Evolutionary conservation across 2,888 invertebrate species (phyloP), one percentile per base, ranked within the genome.

Genomic region (Amblyteles armatorius): DNA sequence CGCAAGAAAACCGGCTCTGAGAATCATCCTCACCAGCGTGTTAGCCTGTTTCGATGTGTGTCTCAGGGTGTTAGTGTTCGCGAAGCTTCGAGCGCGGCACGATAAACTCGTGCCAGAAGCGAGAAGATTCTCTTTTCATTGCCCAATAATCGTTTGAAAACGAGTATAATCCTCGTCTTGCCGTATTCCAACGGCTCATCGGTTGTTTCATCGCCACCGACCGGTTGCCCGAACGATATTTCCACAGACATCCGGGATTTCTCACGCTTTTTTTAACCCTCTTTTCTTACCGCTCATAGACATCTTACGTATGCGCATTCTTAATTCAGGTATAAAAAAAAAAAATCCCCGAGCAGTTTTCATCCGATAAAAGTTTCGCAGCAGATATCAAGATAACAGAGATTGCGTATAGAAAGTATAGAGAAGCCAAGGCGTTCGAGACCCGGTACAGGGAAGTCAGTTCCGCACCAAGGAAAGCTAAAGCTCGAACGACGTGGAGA

Each of bases 121-220:
- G 79, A 69, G 55, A 79, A 73, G 80, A 83, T 80, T 80, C 82
- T 82, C 72, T 50, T 83, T 85, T 85, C 85, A 85, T 85, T 83
- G 85, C 85, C 85, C 85, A 83, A 85, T 85, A 85, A 85, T 78
- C 85, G 85, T 85, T 85, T 80, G 82, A 73, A 80, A 80, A 85
- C 85, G 85, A 85, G 79, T 67, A 77, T 57, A 72, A 52, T n/a
- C 67, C 52, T 40, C 67, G 67, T 36, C 60, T 26, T 19, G 22
- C 40, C 36, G 52, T 63, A 63, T 29, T 29, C 16, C 63, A 63
- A 55, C 22, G 67, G 52, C 65, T 67, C 29, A 40, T 52, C 77
- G 77, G 77, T 77, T 77, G 77, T 77, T 55, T 65, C 65, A 52
- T 40, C 52, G 22, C 77, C 19, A 48, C 74, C 68, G 79, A 79